Evolutionary conservation across 2,113 vertebrate species (phyloP).

Genomic region (Paramormyrops kingsleyae): DNA sequence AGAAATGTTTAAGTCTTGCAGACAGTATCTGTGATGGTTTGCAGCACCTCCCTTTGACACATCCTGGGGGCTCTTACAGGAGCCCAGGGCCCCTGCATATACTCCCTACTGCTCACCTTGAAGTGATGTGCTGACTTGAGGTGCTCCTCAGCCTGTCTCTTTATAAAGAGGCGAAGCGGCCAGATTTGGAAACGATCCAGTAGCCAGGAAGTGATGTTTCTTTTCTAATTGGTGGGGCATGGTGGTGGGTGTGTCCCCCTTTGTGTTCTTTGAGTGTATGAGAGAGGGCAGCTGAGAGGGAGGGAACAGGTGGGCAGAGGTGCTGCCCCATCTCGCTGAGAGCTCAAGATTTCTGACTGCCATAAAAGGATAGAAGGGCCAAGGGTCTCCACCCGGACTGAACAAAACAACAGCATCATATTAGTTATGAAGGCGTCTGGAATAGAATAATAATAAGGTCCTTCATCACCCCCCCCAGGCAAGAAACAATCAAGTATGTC

Average conservation of each 20-base stretch:
- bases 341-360: not conserved
- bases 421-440: not conserved
- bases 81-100: not conserved
- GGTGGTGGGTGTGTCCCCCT: not conserved
- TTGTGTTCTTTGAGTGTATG: not conserved
- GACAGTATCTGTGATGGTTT: not conserved
- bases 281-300: not conserved
- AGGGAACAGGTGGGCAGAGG: slow-evolving; percentile 7
- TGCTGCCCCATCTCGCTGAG: not conserved
- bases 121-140: not conserved
- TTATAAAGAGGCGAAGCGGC: slow-evolving; percentile 5
- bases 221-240: not conserved
- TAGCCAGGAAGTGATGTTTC: not conserved
- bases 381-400: not conserved
- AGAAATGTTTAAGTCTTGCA: not conserved
- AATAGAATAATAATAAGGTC: not conserved
- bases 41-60: not conserved
- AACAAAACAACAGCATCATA: not conserved
- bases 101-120: not conserved
- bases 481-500: not conserved
- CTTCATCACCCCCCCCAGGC: not conserved
- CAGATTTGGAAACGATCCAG: slow-evolving; percentile 3
- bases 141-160: not conserved
- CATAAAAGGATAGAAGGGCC: not conserved
- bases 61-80: not conserved